A percentile compares a stretch with the other conserved stretches of the same genome.
Evolutionary conservation across 37 sponge, comb jelly and placozoan genomes (phyloP).

Genomic region (Tethya wilhelma): DNA sequence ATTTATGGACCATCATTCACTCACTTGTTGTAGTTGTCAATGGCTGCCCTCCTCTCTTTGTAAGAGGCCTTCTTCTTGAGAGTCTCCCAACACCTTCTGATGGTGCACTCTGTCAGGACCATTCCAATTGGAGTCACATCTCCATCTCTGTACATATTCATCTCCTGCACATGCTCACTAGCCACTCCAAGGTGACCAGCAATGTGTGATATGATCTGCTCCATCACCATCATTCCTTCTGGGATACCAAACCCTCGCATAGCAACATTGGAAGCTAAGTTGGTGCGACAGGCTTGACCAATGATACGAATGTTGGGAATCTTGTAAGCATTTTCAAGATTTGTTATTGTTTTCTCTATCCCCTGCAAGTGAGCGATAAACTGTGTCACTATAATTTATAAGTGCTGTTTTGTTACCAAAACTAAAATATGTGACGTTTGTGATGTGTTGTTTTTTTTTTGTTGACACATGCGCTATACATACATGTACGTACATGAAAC

Average conservation of each 20-base stretch:
- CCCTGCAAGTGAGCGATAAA: too few relatives aligned
- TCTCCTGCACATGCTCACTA: slow-evolving; percentile 55
- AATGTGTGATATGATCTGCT: slow-evolving; percentile 54
- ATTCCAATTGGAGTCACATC: slow-evolving; percentile 60
- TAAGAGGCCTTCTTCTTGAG: slow-evolving; percentile 47
- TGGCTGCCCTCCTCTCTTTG: slow-evolving; percentile 12
- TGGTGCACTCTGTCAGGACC: slow-evolving; percentile 41
- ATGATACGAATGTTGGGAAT: slow-evolving; percentile 60
- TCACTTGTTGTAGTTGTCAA: slow-evolving; percentile 80
- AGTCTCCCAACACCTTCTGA: slow-evolving; percentile 73
- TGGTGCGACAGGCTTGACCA: slow-evolving; percentile 68
- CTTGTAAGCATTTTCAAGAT: slow-evolving; percentile 73
- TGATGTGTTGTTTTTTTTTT: too few relatives aligned
- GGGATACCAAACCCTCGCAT: slow-evolving; percentile 92
- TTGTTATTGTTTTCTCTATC: slow-evolving; percentile 64
- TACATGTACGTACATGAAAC: too few relatives aligned
- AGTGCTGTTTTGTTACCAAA: too few relatives aligned
- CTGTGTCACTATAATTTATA: too few relatives aligned
- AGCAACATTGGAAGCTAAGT: slow-evolving; percentile 84
- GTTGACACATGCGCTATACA: too few relatives aligned
- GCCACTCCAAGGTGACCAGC: slow-evolving; percentile 40
- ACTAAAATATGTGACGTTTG: too few relatives aligned
- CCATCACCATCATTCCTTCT: slow-evolving; percentile 80
- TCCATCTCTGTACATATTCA: slow-evolving; percentile 72
- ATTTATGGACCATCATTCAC: too few relatives aligned